Conservation (phyloP, 2,797 vertebrate species). For the Peromyscus melanophrys region DNA sequence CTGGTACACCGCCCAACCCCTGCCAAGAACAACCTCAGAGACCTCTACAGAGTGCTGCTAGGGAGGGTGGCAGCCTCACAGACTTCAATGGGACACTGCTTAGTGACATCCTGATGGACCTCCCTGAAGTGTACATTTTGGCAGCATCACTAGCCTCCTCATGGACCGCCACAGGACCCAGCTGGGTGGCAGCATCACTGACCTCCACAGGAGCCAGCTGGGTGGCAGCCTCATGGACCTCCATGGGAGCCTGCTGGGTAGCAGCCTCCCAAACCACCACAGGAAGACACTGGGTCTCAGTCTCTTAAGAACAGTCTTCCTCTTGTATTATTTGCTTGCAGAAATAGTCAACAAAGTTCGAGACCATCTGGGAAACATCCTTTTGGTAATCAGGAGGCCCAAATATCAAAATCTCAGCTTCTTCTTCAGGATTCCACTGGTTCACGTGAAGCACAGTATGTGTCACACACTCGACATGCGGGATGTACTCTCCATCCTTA, state of each 20-base stretch:
- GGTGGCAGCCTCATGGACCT: not conserved
- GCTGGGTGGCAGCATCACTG: not conserved
- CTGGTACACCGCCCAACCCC: too few species aligned
- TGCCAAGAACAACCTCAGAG: not conserved
- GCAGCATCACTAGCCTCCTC: not conserved
- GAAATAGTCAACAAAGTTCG: conserved; percentile 40
- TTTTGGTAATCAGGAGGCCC: conserved; percentile 50
- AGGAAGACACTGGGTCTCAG: not conserved
- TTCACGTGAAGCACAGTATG: conserved; percentile 46
- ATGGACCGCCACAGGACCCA: not conserved
- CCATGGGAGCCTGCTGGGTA: not conserved
- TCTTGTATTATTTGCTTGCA: not conserved
- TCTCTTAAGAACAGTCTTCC: not conserved
- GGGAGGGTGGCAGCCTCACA: not conserved
- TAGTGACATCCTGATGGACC: too few species aligned
- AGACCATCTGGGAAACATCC: conserved; percentile 47
- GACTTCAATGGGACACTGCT: not conserved
- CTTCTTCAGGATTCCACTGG: not conserved
- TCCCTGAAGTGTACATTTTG: not conserved
- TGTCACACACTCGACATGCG: not conserved
- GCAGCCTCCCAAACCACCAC: not conserved
- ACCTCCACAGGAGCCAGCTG: not conserved
- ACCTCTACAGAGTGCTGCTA: not conserved
- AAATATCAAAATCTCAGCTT: conserved; percentile 71
- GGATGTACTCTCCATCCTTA: conserved; percentile 18